Evolutionary conservation across 2,797 vertebrate species (phyloP), one percentile per base, ranked within the genome.

Genomic region (Pipistrellus pipistrellus): DNA sequence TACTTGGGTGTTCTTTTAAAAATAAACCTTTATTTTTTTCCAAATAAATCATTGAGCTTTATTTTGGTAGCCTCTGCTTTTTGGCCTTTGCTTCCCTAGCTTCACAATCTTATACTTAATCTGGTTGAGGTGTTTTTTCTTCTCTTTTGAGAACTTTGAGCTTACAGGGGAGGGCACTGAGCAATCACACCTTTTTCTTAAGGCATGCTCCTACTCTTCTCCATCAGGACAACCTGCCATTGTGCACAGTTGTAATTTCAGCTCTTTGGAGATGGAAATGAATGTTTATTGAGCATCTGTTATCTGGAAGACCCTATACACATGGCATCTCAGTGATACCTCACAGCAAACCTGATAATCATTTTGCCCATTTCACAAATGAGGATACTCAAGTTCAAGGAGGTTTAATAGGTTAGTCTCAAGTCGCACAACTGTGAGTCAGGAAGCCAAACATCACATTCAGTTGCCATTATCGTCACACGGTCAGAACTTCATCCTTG

Each of bases 1-100:
- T 75, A 30, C 20, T 87, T 86, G 53, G 14, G 62, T 68, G 41
- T 3, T 46, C 25, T 62, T 87, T 94, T 69, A 84, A 57, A 76
- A 57, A 90, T 64, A 41, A 81, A 17, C 27, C 11, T 87, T 87
- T 80, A 71, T 62, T 81, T 92, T 92, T 77, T 81, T 75, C 83
- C 83, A 62, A 41, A 69, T 55, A 76, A 77, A 57, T 35, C 32
- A 84, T 69, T 80, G 85, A 85, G 62, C 48, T 64, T 93, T 46
- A 68, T 75, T 94, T 69, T 62, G 35, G 23, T 85, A 76, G 55
- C n/a, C 12, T 91, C 51, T 11, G 18, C 71, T 71, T 75, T 96
- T 80, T 21, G 30, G 25, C 25, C n/a, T 72, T 44, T 35, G 88
- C 77, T 92, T 81, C 86, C 44, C 12, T 21, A 77, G 69, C 55